Conservation (phyloP, 2,888 invertebrate species). For the Luperina nickerlii region DNA sequence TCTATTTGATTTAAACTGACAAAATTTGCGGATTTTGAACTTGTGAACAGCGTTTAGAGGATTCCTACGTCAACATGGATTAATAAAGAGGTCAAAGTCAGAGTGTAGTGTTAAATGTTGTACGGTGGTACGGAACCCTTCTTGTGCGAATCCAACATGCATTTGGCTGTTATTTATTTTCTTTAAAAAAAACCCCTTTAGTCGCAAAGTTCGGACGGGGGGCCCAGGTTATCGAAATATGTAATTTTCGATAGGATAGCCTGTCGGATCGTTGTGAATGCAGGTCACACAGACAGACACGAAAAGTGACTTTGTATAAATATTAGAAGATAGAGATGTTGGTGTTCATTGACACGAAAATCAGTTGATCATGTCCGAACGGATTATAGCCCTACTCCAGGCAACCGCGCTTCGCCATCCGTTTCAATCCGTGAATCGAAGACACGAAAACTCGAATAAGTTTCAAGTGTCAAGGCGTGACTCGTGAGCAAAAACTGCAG, state of each 20-base stretch:
- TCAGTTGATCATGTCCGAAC: background rate
- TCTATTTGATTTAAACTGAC: background rate
- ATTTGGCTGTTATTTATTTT: background rate
- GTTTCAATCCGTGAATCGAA: background rate
- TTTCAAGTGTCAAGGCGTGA: conserved; percentile 7
- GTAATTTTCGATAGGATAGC: too few relatives aligned
- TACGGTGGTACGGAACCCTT: background rate
- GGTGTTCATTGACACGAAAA: too few relatives aligned
- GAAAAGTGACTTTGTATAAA: too few relatives aligned
- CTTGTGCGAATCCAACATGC: background rate
- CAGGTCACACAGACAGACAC: too few relatives aligned
- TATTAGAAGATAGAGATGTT: too few relatives aligned
- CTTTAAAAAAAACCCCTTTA: background rate
- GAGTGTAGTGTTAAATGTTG: background rate
- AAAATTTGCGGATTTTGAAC: background rate
- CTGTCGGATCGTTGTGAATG: too few relatives aligned
- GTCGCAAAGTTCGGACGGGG: background rate
- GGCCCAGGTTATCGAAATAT: too few relatives aligned
- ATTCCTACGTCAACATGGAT: background rate
- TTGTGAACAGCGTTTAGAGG: background rate
- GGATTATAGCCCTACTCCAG: background rate
- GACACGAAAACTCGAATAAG: background rate
- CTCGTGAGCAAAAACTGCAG: conserved; percentile 21
- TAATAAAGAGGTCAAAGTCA: background rate
- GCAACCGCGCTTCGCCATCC: background rate